phyloP scores from a whole-genome alignment of 2,888 invertebrate species.

The Gasteruption jaculator region DNA sequence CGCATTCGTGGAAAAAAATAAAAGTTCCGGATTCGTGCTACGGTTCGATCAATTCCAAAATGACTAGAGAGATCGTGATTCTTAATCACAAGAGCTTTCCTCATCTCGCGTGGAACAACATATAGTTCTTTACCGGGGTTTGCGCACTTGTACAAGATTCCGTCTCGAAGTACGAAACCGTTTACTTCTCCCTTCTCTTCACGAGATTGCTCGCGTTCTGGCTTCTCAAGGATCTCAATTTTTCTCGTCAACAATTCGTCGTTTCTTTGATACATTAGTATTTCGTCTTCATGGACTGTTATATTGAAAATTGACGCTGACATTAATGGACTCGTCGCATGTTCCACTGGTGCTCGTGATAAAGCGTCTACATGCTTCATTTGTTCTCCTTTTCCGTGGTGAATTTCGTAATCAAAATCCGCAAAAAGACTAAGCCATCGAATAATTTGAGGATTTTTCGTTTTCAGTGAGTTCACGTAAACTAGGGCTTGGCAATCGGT shows the following conservation, averaged over 20 bases:
- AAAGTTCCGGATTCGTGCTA: conserved; percentile 9
- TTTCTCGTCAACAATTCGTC: conserved; percentile 14
- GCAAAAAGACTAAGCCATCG: conserved; percentile 5
- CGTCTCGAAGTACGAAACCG: conserved; percentile 7
- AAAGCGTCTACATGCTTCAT: conserved; percentile 14
- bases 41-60: conserved; percentile 18
- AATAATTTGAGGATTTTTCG: conserved; percentile 20
- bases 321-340: not conserved
- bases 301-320: conserved; percentile 5
- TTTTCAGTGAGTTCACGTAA: conserved; percentile 20
- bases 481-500: conserved; percentile 26
- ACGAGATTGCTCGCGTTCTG: conserved; percentile 2
- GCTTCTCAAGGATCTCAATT: conserved; percentile 15
- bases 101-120: conserved; percentile 18
- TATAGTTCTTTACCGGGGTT: conserved; percentile 11
- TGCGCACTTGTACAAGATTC: conserved; percentile 14
- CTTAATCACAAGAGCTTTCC: conserved; percentile 19
- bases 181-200: conserved; percentile 7
- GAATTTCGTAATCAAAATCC: conserved; percentile 12
- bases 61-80: conserved; percentile 20
- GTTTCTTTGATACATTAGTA: conserved; percentile 11
- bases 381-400: conserved; percentile 6
- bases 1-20: conserved; percentile 27
- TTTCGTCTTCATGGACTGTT: conserved; percentile 10
- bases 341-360: conserved; percentile 6